Conservation (phyloP, 2,113 vertebrate genomes). For the Prionailurus bengalensis region DNA sequence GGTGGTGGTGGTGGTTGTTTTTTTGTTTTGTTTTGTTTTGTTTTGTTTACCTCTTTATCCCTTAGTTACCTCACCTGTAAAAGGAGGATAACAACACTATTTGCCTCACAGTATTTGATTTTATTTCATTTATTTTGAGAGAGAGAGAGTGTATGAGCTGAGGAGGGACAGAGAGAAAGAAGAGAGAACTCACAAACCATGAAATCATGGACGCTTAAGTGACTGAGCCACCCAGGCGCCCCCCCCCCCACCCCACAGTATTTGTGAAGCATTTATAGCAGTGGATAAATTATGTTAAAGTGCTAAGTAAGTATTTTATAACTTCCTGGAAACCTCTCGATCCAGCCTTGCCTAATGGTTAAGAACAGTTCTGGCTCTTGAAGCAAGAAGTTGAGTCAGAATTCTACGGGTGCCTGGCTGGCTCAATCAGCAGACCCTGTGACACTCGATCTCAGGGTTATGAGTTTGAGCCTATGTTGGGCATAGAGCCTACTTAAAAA, state of each 20-base stretch:
- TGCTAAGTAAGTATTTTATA: background rate
- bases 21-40: too few relatives aligned
- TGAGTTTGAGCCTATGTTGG: background rate
- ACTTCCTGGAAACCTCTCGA: background rate
- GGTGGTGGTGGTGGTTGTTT: too few relatives aligned
- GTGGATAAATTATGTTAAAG: background rate
- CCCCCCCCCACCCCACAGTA: background rate
- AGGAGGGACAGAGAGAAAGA: too few relatives aligned
- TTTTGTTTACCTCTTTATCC: background rate
- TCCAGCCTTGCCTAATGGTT: background rate
- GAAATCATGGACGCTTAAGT: too few relatives aligned
- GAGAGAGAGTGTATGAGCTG: too few relatives aligned
- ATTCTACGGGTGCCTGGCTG: background rate
- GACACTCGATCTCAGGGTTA: background rate
- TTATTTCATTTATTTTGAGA: too few relatives aligned
- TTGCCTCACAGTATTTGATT: background rate
- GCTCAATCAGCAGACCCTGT: background rate
- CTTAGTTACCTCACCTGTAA: background rate
- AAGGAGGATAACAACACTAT: background rate
- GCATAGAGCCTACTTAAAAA: background rate
- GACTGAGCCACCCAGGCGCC: too few relatives aligned
- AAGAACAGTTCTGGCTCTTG: background rate
- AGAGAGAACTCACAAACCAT: too few relatives aligned
- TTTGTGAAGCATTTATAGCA: background rate
- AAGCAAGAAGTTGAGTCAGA: background rate